Conservation (phyloP, 2,113 vertebrate species). For the Antennarius striatus region DNA sequence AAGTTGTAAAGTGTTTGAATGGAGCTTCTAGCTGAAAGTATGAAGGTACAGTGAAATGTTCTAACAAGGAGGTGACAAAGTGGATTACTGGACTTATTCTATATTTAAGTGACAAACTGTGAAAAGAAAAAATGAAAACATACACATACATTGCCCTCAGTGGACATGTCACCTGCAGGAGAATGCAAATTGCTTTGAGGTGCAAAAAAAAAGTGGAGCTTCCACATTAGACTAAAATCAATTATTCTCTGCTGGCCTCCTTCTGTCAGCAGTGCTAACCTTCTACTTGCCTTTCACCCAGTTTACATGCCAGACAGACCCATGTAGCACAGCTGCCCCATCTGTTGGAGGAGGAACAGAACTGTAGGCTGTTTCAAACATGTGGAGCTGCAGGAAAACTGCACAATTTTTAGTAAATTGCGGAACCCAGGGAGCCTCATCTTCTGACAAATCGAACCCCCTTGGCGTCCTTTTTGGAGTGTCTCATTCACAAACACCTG, state of each 20-base stretch:
- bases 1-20: no score
- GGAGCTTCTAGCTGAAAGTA: no score
- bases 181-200: constrained; percentile 15
- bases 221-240: constrained; percentile 24
- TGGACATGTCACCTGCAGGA: constrained; percentile 8
- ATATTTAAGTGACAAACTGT: no score
- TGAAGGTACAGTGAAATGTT: no score
- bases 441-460: constrained; percentile 31
- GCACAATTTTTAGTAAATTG: constrained; percentile 18
- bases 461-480: neutral
- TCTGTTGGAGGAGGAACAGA: constrained; percentile 39
- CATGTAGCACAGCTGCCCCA: constrained; percentile 24
- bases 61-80: no score
- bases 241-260: constrained; percentile 55
- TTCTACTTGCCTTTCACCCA: constrained; percentile 58
- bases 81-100: no score
- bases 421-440: constrained; percentile 18
- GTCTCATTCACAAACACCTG: constrained; percentile 28
- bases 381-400: constrained; percentile 4
- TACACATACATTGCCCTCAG: neutral
- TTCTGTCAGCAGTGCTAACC: constrained; percentile 53
- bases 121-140: no score
- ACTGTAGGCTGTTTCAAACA: neutral
- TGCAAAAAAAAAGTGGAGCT: constrained; percentile 1
- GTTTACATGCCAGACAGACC: neutral